Evolutionary conservation across 2,113 vertebrate species (phyloP), one percentile per base, ranked within the genome.

Genomic region (Pelecanoides urinatrix): DNA sequence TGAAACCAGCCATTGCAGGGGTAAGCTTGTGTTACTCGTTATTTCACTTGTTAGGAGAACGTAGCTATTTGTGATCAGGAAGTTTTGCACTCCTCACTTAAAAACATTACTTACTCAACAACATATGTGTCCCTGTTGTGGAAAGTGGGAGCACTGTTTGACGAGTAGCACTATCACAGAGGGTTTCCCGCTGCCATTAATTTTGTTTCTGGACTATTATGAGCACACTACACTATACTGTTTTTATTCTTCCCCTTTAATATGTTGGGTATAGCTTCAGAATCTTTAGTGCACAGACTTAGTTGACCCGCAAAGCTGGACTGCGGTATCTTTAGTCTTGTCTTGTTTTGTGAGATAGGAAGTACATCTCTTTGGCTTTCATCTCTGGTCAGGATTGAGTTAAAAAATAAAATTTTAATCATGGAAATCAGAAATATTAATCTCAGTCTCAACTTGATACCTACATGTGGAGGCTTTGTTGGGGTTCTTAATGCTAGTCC

Each of bases 1-100:
- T 40, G 29, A 89, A 88, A 70, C 49, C 59, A 74, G 88, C 85
- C 58, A 61, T 32, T 73, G 76, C 88, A 82, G 76, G 36, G 90
- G 98, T 98, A 92, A 97, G 97, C 83, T 66, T 30, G 20, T 82
- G 50, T 42, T 72, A 6, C 7, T 59, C 29, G 4, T 42, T 40
- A 10, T 16, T 85, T 44, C 17, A 8, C 13, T 71, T 74, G 34
- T 23, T 26, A 44, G 49, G 52, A 59, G 85, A 67, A 34, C 2
- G 5, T 0, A 50, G 14, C 55, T 65, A 6, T 19, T 75, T 32
- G 53, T 30, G 32, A 19, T 42, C 38, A 61, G n/a, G 34, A 70
- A 5, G 11, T 8, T 74, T 63, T 59, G 30, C 30, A 13, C n/a
- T 80, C 77, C 34, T 36, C 25, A 14, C 50, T 80, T 70, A 6